Evolutionary conservation across 2,888 invertebrate genomes (phyloP).

Genomic region (Nomada hirtipes): DNA sequence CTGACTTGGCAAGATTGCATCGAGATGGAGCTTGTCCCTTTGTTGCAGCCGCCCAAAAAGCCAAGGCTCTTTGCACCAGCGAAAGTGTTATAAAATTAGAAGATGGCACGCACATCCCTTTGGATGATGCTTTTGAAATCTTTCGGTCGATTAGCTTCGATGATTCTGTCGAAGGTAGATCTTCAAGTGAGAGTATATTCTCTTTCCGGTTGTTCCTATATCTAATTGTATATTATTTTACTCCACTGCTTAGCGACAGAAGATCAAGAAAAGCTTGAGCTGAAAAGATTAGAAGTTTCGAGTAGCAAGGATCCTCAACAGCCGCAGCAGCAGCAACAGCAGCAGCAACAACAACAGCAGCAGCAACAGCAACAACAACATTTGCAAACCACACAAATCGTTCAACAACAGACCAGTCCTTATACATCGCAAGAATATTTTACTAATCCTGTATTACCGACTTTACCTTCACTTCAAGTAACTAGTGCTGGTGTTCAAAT

Average conservation of each 20-base stretch:
- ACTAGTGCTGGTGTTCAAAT: conserved; percentile 77
- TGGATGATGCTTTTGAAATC: conserved; percentile 82
- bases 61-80: conserved; percentile 73
- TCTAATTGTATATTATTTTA: conserved; percentile 17
- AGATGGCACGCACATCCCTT: conserved; percentile 81
- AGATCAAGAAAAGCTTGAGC: conserved; percentile 79
- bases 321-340: conserved; percentile 48
- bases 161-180: conserved; percentile 85
- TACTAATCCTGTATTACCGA: conserved; percentile 74
- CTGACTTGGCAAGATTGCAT: conserved; percentile 77
- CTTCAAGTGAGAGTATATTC: background rate
- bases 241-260: conserved; percentile 69
- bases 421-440: conserved; percentile 75
- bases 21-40: conserved; percentile 78
- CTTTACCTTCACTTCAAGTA: conserved; percentile 74
- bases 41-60: conserved; percentile 77
- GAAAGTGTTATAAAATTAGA: conserved; percentile 79
- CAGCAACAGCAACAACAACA: conserved; percentile 75
- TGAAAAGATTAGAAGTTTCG: conserved; percentile 79
- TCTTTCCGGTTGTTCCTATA: background rate
- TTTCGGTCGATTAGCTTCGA: conserved; percentile 86
- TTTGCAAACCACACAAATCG: conserved; percentile 76
- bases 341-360: conserved; percentile 68
- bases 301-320: conserved; percentile 80
- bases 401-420: conserved; percentile 72